Evolutionary conservation across 2,888 invertebrate species (phyloP), one percentile per base, ranked within the genome.

Genomic region (Agelastica alni): DNA sequence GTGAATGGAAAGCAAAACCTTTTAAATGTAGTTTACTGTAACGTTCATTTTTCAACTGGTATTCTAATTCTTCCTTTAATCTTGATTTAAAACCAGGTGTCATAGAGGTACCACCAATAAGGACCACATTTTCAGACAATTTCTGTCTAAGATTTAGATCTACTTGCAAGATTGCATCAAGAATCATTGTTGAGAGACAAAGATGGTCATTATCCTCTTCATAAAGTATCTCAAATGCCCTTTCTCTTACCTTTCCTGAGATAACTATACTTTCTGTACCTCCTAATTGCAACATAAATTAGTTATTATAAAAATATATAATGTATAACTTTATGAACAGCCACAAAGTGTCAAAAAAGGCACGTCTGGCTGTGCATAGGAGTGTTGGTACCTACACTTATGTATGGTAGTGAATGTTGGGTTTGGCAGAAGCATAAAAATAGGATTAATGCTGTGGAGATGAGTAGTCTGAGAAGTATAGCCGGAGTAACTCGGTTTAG

Each of bases 71-170:
- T 1, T 83, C 78, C 61, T 86, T 84, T 1, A 98, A 80, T 47
- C 97, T 83, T 14, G 89, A 83, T 68, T 85, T 82, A 66, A 98
- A 87, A 0, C 97, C 97, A 48, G 88, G 87, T 60, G 91, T 79
- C 83, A 89, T 88, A 0, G 88, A 81, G 1, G 89, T 88, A 7
- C 98, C 98, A 26, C 97, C 98, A 49, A 89, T 85, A 13, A 97
- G 77, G 49, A 97, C 79, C 62, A 97, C 84, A 77, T 92, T 94
- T 73, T 87, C 88, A 0, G 93, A 88, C 31, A 98, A 79, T 42
- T 81, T 80, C 48, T 83, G 82, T 9, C 96, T 83, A 56, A 87
- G 84, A 79, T 97, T 96, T 16, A 93, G 80, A 0, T 94, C 91
- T 64, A 93, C 89, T 83, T 88, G 83, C 36, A 88, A 70, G 54